Base-by-base conservation (phyloP, 2,888 invertebrate genomes). In the Oligia strigilis region DNA sequence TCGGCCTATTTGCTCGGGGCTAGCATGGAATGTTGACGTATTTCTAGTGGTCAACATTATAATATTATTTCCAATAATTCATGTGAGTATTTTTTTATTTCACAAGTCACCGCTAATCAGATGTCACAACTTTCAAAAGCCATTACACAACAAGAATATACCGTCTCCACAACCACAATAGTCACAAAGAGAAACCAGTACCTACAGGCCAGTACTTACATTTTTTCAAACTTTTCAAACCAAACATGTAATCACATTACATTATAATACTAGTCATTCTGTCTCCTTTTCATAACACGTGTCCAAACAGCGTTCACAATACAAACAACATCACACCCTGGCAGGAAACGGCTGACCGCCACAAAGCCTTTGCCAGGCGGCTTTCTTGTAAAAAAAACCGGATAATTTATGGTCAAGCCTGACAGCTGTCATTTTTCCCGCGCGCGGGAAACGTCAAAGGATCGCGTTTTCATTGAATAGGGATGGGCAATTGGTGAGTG, bases 361-460 rank as follows among this genome's bases (percentile, higher is more conserved):
- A 87, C 88, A 84, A 86, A 81, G 88, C 82, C 86, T 87, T 79
- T 49, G 84, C 90, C 75, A 80, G 78, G 86, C 81, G 81, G 88
- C 90, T 86, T 90, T 89, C 89, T 87, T 84, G 65, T 79, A 84
- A 90, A 89, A 89, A 87, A 89, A 88, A 85, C 73, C 70, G 66
- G 71, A 79, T 85, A 90, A 92, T 91, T 90, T 91, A 92, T 91
- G 90, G 91, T 90, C 87, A 89, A 85, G 80, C 83, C 80, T 91
- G 93, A 93, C 95, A 95, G 93, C 93, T 95, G 95, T 95, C 95
- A 94, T 91, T 92, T 95, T 94, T 92, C 92, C 92, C 93, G 93
- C 92, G 90, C 88, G 88, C 90, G 85, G 89, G 87, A 87, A 87
- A 87, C 88, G 84, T 87, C 84, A 87, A 86, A 87, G 80, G 78